Percentiles rank a stretch among this genome's conserved stretches.
phyloP scores from a whole-genome alignment of 2,113 vertebrate species.

The Brienomyrus brachyistius region DNA sequence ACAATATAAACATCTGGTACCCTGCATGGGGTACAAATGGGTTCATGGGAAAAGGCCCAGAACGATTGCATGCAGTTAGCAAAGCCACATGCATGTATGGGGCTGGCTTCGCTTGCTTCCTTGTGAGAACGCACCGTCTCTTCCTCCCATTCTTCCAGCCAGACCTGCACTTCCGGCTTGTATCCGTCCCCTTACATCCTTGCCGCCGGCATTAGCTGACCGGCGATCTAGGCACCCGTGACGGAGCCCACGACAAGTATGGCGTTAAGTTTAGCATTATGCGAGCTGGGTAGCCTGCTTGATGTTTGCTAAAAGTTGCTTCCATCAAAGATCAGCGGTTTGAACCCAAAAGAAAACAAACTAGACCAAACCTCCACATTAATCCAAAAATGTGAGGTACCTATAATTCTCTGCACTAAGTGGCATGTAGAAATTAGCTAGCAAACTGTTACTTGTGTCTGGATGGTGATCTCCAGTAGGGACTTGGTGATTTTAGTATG shows the following conservation, averaged over 20 bases:
- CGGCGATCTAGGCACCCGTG: neutral
- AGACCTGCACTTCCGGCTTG: neutral
- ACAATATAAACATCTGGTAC: neutral
- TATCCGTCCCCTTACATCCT: neutral
- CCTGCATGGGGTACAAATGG: neutral
- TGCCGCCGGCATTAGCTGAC: neutral
- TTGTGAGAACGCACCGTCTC: neutral
- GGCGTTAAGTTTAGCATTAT: neutral
- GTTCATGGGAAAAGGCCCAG: neutral
- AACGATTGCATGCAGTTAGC: neutral
- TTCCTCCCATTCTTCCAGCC: constrained; percentile 4
- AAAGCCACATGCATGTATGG: neutral
- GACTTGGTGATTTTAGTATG: neutral
- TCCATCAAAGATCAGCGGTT: neutral
- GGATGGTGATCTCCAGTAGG: neutral
- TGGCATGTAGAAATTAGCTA: neutral
- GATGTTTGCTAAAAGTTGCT: neutral
- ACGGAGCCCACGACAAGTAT: neutral
- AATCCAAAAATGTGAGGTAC: neutral
- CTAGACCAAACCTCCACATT: neutral
- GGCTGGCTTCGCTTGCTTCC: neutral
- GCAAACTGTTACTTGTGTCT: neutral
- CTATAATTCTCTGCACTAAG: neutral
- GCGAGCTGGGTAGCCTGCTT: neutral
- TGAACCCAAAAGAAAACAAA: neutral